Conservation (phyloP, 2,888 invertebrate species). For the Leptopilina myrica region DNA sequence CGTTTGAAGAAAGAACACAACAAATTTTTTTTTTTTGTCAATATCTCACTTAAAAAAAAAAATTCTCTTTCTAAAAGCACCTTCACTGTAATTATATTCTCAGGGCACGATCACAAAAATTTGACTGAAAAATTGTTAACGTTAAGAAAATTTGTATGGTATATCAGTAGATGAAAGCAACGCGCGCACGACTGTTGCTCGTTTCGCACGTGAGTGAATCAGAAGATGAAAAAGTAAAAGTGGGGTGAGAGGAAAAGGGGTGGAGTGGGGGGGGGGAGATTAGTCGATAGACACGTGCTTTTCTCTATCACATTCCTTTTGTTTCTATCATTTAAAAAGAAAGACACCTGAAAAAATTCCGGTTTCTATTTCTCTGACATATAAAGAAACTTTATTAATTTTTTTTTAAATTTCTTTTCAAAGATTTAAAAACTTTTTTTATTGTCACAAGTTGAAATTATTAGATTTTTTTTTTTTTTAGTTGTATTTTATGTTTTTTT, state of each 20-base stretch:
- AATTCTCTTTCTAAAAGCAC: neutral
- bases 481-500: too few relatives aligned
- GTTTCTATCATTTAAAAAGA: too few relatives aligned
- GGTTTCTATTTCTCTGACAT: too few relatives aligned
- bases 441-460: too few relatives aligned
- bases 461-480: too few relatives aligned
- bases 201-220: conserved; percentile 34
- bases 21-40: neutral
- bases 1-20: too few relatives aligned
- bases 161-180: neutral
- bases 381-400: too few relatives aligned
- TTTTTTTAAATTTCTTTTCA: too few relatives aligned
- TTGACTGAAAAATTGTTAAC: neutral
- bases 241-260: too few relatives aligned
- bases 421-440: too few relatives aligned
- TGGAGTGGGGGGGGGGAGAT: neutral
- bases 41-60: neutral
- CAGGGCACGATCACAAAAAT: conserved; percentile 8
- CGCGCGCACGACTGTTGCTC: conserved; percentile 39
- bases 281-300: conserved; percentile 23
- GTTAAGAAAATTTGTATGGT: neutral
- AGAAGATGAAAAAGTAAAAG: conserved; percentile 9
- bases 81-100: neutral
- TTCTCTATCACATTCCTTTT: neutral
- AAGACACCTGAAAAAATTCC: too few relatives aligned